Conservation (phyloP, 2,113 vertebrate genomes). For the Paedocypris sp. region DNA sequence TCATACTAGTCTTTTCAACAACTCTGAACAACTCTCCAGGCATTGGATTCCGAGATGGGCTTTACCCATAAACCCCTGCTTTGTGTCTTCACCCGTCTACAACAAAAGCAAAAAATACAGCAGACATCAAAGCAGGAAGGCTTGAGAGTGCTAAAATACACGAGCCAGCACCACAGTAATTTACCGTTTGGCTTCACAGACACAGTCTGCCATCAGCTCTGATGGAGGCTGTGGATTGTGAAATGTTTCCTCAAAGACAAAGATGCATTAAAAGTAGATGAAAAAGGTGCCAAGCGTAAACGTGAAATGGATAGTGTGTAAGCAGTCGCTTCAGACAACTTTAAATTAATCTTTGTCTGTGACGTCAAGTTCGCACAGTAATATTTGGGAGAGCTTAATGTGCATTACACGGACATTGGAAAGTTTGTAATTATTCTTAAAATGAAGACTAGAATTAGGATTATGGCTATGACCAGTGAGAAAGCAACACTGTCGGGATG, state of each 20-base stretch:
- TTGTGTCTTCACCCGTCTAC: slow-evolving; percentile 37
- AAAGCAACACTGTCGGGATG: too few species aligned
- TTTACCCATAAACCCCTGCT: slow-evolving; percentile 48
- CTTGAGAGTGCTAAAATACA: background rate
- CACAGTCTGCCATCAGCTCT: background rate
- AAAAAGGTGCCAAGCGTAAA: background rate
- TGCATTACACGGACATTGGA: background rate
- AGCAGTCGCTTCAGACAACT: background rate
- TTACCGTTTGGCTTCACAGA: slow-evolving; percentile 20
- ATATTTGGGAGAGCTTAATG: background rate
- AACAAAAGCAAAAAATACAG: background rate
- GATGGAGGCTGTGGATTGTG: slow-evolving; percentile 7
- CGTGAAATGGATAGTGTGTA: background rate
- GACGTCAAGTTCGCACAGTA: background rate
- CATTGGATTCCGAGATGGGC: slow-evolving; percentile 42
- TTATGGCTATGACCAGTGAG: too few species aligned
- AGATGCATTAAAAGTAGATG: background rate
- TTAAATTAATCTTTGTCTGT: background rate
- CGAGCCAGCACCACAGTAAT: slow-evolving; percentile 10
- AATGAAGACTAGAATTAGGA: too few species aligned
- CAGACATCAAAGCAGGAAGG: slow-evolving; percentile 23
- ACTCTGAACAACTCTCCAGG: slow-evolving; percentile 47
- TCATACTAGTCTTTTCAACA: slow-evolving; percentile 50
- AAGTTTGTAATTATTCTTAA: too few species aligned
- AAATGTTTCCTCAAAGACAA: slow-evolving; percentile 20